phyloP scores from a whole-genome alignment of 1,140 invertebrate species.

The Pomacea maculata region DNA sequence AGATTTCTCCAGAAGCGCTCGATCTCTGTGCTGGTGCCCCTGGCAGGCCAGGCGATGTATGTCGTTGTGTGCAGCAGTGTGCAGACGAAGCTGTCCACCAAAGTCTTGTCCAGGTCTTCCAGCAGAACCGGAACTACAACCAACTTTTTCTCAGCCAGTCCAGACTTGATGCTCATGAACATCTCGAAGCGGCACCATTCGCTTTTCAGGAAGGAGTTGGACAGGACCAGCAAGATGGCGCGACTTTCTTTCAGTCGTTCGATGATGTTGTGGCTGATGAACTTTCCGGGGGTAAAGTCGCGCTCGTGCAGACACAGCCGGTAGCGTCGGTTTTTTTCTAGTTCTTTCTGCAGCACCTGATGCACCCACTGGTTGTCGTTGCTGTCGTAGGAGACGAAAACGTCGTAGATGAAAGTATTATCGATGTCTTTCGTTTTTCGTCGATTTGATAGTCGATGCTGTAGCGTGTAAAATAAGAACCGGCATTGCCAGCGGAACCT shows the following conservation, averaged over 20 bases:
- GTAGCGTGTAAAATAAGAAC: constrained; percentile 15
- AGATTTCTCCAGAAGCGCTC: constrained; percentile 6
- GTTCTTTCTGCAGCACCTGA: not conserved
- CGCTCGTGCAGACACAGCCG: constrained; percentile 19
- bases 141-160: not conserved
- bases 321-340: not conserved
- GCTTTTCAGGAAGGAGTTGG: constrained; percentile 21
- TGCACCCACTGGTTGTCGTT: constrained; percentile 20
- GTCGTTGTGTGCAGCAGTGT: constrained; percentile 25
- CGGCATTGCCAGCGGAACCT: constrained; percentile 21
- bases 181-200: constrained; percentile 21
- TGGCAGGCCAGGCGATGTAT: constrained; percentile 12
- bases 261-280: constrained; percentile 23
- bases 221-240: constrained; percentile 25
- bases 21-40: not conserved
- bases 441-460: constrained; percentile 3
- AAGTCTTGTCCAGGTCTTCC: constrained; percentile 10
- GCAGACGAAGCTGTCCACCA: constrained; percentile 19
- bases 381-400: constrained; percentile 24
- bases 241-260: constrained; percentile 19
- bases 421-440: too few species aligned
- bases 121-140: constrained; percentile 18
- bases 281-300: constrained; percentile 19
- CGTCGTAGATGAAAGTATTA: constrained; percentile 8
- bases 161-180: constrained; percentile 16